These are phyloP conservation scores for Seladonia tumulorum DNA, from an alignment of 2,888 invertebrate genomes.

Conservation along the genomic window DNA sequence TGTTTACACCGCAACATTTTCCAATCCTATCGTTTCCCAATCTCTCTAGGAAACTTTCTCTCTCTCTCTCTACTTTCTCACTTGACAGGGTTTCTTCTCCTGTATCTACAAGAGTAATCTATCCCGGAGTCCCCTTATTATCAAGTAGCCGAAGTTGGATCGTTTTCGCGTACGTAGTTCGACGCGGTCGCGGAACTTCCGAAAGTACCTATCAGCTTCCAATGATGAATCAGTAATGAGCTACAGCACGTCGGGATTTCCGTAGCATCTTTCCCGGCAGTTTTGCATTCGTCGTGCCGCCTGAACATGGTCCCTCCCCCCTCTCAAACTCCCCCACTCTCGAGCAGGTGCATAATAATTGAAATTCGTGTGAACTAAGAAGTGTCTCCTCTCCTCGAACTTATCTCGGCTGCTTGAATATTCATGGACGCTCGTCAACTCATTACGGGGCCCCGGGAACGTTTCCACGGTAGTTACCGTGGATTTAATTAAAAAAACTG, in stretches of 20 bases:
- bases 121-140: not conserved
- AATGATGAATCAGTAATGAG: constrained; percentile 50
- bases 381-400: constrained; percentile 40
- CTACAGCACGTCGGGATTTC: constrained; percentile 19
- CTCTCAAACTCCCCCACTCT: constrained; percentile 14
- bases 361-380: constrained; percentile 57
- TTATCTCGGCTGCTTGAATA: constrained; percentile 56
- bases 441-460: constrained; percentile 37
- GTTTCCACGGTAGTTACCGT: constrained; percentile 37
- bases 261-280: constrained; percentile 36
- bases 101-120: not conserved
- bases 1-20: not conserved
- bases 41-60: not conserved
- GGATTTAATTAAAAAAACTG: constrained; percentile 40
- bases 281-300: constrained; percentile 42
- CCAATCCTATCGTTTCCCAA: not conserved
- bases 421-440: constrained; percentile 54
- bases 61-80: not conserved
- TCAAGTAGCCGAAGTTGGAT: not conserved
- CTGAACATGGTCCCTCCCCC: not conserved
- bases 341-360: constrained; percentile 60
- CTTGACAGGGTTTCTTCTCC: not conserved
- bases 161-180: not conserved
- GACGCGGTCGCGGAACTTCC: constrained; percentile 10
- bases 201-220: constrained; percentile 25